Conservation (phyloP, 2,113 vertebrate genomes). For the Bungarus multicinctus region DNA sequence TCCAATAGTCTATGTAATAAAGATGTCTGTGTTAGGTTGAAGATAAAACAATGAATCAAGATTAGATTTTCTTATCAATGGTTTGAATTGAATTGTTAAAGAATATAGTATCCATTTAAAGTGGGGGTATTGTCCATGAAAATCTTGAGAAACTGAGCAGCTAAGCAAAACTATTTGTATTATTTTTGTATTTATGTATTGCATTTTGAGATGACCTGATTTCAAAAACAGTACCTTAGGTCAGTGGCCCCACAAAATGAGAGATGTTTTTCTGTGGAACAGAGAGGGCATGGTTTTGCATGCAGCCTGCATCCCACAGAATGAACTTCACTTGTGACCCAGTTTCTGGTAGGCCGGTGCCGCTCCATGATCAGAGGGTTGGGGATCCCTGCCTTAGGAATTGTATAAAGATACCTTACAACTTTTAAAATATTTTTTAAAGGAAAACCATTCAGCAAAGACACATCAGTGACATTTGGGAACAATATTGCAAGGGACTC, state of each 20-base stretch:
- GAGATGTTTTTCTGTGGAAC: too few species aligned
- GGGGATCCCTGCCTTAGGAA: not conserved
- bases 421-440: not conserved
- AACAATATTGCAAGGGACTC: not conserved
- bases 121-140: not conserved
- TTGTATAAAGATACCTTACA: not conserved
- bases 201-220: not conserved
- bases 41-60: not conserved
- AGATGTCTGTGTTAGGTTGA: not conserved
- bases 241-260: not conserved
- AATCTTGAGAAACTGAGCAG: not conserved
- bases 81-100: not conserved
- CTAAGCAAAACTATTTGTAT: not conserved
- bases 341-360: too few species aligned
- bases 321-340: too few species aligned
- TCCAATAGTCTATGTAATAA: not conserved
- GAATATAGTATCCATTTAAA: not conserved
- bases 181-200: not conserved
- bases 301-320: too few species aligned
- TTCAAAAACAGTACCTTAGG: not conserved
- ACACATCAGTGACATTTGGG: not conserved
- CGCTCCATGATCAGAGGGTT: too few species aligned
- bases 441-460: not conserved
- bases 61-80: not conserved
- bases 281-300: too few species aligned